phyloP scores from a whole-genome alignment of 2,888 invertebrate genomes.

The Cosmopolites sordidus region DNA sequence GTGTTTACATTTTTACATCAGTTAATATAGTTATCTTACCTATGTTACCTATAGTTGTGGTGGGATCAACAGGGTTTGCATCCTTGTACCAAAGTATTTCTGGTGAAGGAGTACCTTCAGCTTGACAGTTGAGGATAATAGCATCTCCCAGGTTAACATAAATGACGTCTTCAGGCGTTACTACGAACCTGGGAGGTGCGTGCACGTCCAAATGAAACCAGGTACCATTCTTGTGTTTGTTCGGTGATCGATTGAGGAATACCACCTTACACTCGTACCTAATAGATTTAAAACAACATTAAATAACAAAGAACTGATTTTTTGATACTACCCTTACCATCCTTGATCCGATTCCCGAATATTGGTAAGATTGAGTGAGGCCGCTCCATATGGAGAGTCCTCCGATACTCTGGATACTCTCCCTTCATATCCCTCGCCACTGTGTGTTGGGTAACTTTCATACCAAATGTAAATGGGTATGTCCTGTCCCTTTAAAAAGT shows the following conservation, averaged over 20 bases:
- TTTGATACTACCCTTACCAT: conserved; percentile 71
- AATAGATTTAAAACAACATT: background rate
- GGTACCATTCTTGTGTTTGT: conserved; percentile 89
- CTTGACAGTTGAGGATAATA: conserved; percentile 94
- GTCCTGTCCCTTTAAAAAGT: conserved; percentile 78
- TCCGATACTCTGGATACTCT: conserved; percentile 84
- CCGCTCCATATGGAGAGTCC: conserved; percentile 84
- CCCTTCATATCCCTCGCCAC: conserved; percentile 90
- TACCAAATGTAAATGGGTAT: conserved; percentile 98
- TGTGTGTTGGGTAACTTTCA: conserved; percentile 95
- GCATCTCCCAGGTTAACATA: conserved; percentile 96
- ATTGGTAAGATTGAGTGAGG: conserved; percentile 92
- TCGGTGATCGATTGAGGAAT: conserved; percentile 91
- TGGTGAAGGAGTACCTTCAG: conserved; percentile 92
- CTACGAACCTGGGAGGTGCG: conserved; percentile 91
- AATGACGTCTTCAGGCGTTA: conserved; percentile 92
- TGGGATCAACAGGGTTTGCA: conserved; percentile 84
- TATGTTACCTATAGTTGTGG: conserved; percentile 64
- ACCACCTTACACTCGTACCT: conserved; percentile 66
- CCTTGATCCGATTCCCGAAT: conserved; percentile 92
- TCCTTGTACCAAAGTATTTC: conserved; percentile 96
- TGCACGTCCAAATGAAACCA: conserved; percentile 98
- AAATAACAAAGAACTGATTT: background rate
- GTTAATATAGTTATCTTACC: too few species aligned
- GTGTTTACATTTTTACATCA: too few species aligned